Conservation (phyloP, 2,888 invertebrate genomes). For the Mythimna albipuncta region DNA sequence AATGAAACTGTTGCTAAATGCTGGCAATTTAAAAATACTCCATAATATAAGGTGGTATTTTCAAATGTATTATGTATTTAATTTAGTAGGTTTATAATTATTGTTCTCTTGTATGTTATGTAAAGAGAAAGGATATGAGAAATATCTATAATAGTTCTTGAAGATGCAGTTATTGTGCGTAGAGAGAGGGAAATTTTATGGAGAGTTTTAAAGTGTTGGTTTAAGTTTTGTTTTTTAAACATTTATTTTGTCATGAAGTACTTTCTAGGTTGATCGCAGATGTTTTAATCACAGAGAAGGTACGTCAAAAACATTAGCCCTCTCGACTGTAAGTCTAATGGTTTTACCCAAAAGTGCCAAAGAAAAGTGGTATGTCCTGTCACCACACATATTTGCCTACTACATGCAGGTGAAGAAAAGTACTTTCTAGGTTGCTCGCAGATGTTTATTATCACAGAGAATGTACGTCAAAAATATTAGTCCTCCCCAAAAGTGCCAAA, state of each 20-base stretch:
- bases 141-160: conserved; percentile 1
- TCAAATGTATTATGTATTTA: background rate
- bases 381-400: too few species aligned
- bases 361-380: too few species aligned
- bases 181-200: conserved; percentile 19
- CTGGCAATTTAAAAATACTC: conserved; percentile 10
- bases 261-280: background rate
- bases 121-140: conserved; percentile 34
- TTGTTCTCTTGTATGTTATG: conserved; percentile 27
- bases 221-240: conserved; percentile 4
- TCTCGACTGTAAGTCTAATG: too few species aligned
- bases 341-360: too few species aligned
- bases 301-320: background rate
- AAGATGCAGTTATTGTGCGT: conserved; percentile 21
- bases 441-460: background rate
- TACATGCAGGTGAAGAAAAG: too few species aligned
- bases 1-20: conserved; percentile 21
- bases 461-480: background rate
- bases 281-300: background rate
- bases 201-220: conserved; percentile 10
- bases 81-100: conserved; percentile 16
- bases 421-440: conserved; percentile 6
- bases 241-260: conserved; percentile 14
- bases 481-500: background rate
- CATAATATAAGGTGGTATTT: background rate